Evolutionary conservation across 2,888 invertebrate genomes (phyloP).

Genomic region (Trissolcus japonicus): DNA sequence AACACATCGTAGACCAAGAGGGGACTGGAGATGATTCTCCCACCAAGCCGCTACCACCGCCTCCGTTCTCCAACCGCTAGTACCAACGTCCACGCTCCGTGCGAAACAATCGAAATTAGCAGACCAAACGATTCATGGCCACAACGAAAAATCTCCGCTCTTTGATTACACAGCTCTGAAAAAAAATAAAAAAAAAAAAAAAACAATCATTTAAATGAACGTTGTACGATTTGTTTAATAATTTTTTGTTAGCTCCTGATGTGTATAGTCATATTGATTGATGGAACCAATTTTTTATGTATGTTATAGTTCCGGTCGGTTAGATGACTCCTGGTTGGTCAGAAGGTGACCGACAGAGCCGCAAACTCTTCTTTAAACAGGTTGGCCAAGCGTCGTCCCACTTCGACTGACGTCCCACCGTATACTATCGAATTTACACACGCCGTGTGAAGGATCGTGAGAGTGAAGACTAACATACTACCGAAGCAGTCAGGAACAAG

Average conservation of each 20-base stretch:
- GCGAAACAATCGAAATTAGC: conserved; percentile 1
- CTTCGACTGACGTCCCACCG: conserved; percentile 57
- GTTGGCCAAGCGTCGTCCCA: conserved; percentile 65
- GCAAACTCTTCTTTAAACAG: conserved; percentile 26
- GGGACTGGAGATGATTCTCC: conserved; percentile 47
- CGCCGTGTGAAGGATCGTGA: conserved; percentile 34
- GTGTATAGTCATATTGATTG: too few relatives aligned
- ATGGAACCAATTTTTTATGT: too few relatives aligned
- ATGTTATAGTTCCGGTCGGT: too few relatives aligned
- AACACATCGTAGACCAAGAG: conserved; percentile 43
- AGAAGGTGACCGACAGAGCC: conserved; percentile 20
- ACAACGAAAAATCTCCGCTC: neutral
- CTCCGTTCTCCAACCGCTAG: conserved; percentile 37
- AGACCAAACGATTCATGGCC: neutral
- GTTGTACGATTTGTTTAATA: neutral
- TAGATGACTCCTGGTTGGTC: conserved; percentile 15
- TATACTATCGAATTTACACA: conserved; percentile 6
- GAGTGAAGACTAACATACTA: conserved; percentile 32
- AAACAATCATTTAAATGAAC: neutral
- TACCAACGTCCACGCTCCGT: conserved; percentile 27
- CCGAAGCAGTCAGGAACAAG: conserved; percentile 33
- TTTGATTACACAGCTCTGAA: neutral
- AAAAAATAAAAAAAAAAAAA: neutral
- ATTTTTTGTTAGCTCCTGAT: neutral
- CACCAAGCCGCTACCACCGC: conserved; percentile 42